Conservation (phyloP, 2,113 vertebrate genomes). For the Odontophorus gujanensis region DNA sequence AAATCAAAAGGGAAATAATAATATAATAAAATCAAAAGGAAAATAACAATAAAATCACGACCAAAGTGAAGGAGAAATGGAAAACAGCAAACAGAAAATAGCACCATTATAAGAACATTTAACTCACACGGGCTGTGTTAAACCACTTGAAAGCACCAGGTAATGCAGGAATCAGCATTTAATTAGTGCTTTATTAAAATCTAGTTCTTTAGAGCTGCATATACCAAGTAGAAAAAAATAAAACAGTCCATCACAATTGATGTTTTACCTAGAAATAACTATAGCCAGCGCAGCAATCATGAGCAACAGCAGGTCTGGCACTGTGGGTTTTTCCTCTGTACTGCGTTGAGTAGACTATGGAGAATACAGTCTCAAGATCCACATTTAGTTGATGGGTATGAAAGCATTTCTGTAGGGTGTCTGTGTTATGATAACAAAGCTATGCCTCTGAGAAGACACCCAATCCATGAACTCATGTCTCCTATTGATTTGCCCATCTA, state of each 20-base stretch:
- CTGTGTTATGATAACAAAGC: not conserved
- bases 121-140: not conserved
- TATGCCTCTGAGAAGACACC: not conserved
- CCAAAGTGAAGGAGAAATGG: not conserved
- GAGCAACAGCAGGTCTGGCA: not conserved
- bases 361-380: not conserved
- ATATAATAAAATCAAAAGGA: not conserved
- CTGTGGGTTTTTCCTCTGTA: not conserved
- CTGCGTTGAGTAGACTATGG: not conserved
- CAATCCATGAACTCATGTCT: not conserved
- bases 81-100: not conserved
- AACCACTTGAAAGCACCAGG: not conserved
- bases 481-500: not conserved
- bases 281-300: not conserved
- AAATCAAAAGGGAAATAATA: not conserved
- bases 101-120: not conserved
- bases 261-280: not conserved
- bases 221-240: not conserved
- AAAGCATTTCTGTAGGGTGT: not conserved
- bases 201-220: not conserved
- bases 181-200: constrained; percentile 10
- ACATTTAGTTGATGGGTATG: not conserved
- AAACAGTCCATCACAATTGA: not conserved
- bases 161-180: constrained; percentile 7
- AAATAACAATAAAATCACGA: not conserved